Evolutionary conservation across 1,140 invertebrate species (phyloP), one percentile per base, ranked within the genome.

Genomic region (Babylonia areolata): DNA sequence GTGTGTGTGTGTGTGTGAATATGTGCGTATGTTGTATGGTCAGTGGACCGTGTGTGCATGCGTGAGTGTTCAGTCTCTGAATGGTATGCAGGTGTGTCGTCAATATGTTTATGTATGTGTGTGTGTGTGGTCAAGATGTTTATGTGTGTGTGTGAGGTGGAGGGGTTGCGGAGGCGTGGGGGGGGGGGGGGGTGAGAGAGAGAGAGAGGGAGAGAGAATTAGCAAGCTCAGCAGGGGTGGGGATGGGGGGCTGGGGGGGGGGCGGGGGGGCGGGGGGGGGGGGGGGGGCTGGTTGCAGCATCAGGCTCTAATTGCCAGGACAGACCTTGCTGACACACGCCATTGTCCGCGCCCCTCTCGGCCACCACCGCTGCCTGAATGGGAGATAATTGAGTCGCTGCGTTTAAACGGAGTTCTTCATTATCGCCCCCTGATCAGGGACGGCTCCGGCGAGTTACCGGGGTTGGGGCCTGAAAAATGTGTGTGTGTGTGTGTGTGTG

Each of bases 1-100:
- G 58, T 64, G 58, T 64, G 58, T n/a, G 58, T 64, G 58, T 64
- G 58, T 64, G 58, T 64, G 58, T 64, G 58, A 23, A n/a, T 64
- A 20, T 64, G 58, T 23, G 28, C 28, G 9, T 6, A 46, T 46
- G 15, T 46, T 46, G 42, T 46, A 15, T 46, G 42, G 42, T 46
- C 5, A 6, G 42, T 46, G 42, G 42, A 15, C 5, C 20, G 58
- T 64, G 58, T 64, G 58, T 64, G 58, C 20, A 23, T 64, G 58
- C 20, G 58, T 64, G 58, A 12, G 58, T 64, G 58, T 28, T 6
- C 3, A n/a, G n/a, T n/a, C n/a, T n/a, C n/a, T n/a, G n/a, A n/a
- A n/a, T n/a, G n/a, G 58, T 64, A 20, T 64, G 15, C 23, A 23
- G 3, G 58, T 46, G 42, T 46, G 42, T 46, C 42, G 42, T 46